These are phyloP conservation scores for Didymodactylos carnosus DNA, from an alignment of 2,888 invertebrate species.

Conservation along the genomic window DNA sequence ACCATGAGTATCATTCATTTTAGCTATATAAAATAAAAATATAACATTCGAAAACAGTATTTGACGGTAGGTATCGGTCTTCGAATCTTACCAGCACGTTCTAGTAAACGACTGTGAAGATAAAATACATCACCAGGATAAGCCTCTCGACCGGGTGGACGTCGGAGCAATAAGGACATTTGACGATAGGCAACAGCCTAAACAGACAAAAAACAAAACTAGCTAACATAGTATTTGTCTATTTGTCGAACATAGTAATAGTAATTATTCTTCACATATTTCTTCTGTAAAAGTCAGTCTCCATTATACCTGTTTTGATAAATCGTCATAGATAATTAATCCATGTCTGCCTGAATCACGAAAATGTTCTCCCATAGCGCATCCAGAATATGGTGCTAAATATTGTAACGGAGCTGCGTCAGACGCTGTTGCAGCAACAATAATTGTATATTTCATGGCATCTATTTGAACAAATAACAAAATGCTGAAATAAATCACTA, in stretches of 20 bases:
- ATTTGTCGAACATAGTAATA: too few relatives aligned
- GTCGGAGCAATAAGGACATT: conserved; percentile 94
- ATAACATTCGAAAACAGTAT: too few relatives aligned
- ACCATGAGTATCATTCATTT: conserved; percentile 80
- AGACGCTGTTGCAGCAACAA: conserved; percentile 96
- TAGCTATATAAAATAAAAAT: too few relatives aligned
- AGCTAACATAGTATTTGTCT: neutral
- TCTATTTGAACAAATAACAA: conserved; percentile 37
- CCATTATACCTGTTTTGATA: conserved; percentile 68
- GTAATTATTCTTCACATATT: too few relatives aligned
- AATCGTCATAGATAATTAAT: conserved; percentile 95
- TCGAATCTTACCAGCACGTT: too few relatives aligned
- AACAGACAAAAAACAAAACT: neutral
- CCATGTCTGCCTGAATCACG: conserved; percentile 96
- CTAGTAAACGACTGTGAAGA: conserved; percentile 90
- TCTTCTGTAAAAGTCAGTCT: too few relatives aligned
- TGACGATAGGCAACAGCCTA: conserved; percentile 76
- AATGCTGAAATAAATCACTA: neutral
- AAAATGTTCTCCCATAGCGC: conserved; percentile 99
- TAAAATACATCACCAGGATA: conserved; percentile 99
- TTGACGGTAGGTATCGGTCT: too few relatives aligned
- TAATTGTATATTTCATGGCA: conserved; percentile 86
- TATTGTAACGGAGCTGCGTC: conserved; percentile 98
- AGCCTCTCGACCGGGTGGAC: conserved; percentile 98
- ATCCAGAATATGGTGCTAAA: conserved; percentile 93